phyloP scores from a whole-genome alignment of 1,140 invertebrate genomes.

The Drosophila sechellia region DNA sequence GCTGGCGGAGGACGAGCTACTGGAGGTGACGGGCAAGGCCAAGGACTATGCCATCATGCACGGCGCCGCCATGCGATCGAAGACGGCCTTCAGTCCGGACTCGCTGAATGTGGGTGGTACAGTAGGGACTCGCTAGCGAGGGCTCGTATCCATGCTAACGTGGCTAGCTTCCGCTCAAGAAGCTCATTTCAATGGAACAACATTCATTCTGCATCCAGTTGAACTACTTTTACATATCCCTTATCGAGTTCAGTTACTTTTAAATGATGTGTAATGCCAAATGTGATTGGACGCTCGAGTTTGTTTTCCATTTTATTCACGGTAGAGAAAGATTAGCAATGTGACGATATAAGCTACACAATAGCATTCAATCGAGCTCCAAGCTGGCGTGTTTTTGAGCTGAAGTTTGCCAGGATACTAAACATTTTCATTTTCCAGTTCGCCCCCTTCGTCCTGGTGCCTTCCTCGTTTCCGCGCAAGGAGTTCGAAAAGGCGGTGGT shows the following conservation, averaged over 20 bases:
- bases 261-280: too few relatives aligned
- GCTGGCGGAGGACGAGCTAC: constrained; percentile 86
- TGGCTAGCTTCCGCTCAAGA: neutral
- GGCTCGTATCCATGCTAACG: neutral
- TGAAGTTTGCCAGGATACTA: neutral
- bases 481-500: constrained; percentile 91
- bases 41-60: constrained; percentile 94
- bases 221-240: neutral
- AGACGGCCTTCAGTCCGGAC: constrained; percentile 88
- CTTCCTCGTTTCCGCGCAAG: constrained; percentile 91
- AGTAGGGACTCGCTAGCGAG: neutral
- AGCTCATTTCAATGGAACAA: too few relatives aligned
- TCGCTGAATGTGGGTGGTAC: constrained; percentile 86
- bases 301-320: too few relatives aligned
- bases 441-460: constrained; percentile 93
- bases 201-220: too few relatives aligned
- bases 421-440: constrained; percentile 84
- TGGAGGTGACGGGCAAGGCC: constrained; percentile 89
- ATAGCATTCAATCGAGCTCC: neutral
- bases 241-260: neutral
- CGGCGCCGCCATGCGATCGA: constrained; percentile 91
- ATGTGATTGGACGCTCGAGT: too few relatives aligned
- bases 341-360: neutral
- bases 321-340: too few relatives aligned
- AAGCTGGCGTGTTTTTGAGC: neutral